Percentiles rank a stretch among this genome's conserved stretches.
Evolutionary conservation across 2,113 vertebrate species (phyloP).

Genomic region (Conger conger): DNA sequence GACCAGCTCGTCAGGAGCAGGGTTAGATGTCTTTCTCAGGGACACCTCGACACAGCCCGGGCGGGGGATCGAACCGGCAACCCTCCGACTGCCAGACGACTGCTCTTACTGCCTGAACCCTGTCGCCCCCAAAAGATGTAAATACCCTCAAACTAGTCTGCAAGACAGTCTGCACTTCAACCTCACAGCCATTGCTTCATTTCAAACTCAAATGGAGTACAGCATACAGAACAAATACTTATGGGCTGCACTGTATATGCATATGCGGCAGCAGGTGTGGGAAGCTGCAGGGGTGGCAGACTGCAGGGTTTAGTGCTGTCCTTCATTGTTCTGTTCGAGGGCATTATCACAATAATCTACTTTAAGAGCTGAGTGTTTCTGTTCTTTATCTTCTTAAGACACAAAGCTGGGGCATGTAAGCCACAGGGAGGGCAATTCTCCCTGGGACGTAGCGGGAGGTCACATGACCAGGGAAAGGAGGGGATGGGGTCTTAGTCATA

Average conservation of each 20-base stretch:
- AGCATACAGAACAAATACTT: too few relatives aligned
- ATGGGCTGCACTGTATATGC: background rate
- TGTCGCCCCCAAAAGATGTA: too few relatives aligned
- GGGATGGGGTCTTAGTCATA: background rate
- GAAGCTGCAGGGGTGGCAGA: background rate
- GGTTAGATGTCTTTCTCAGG: too few relatives aligned
- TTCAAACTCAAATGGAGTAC: too few relatives aligned
- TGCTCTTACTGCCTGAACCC: too few relatives aligned
- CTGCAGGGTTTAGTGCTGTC: conserved; percentile 4
- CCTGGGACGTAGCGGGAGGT: conserved; percentile 7
- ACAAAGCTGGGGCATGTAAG: conserved; percentile 22
- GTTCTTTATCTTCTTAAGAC: conserved; percentile 34
- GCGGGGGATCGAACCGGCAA: too few relatives aligned
- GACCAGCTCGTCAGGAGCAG: too few relatives aligned
- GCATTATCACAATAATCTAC: conserved; percentile 19
- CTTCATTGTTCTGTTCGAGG: conserved; percentile 25
- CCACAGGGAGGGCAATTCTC: background rate
- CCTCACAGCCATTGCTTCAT: too few relatives aligned
- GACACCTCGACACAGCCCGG: too few relatives aligned
- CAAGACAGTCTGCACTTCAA: too few relatives aligned
- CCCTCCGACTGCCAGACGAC: too few relatives aligned
- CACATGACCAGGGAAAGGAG: background rate
- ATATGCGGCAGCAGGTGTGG: background rate
- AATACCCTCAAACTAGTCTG: too few relatives aligned
- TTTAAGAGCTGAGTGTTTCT: conserved; percentile 4